A percentile compares a stretch with the other conserved stretches of the same genome.
Evolutionary conservation across 2,888 invertebrate species (phyloP).

Genomic region (Incurvaria masculella): DNA sequence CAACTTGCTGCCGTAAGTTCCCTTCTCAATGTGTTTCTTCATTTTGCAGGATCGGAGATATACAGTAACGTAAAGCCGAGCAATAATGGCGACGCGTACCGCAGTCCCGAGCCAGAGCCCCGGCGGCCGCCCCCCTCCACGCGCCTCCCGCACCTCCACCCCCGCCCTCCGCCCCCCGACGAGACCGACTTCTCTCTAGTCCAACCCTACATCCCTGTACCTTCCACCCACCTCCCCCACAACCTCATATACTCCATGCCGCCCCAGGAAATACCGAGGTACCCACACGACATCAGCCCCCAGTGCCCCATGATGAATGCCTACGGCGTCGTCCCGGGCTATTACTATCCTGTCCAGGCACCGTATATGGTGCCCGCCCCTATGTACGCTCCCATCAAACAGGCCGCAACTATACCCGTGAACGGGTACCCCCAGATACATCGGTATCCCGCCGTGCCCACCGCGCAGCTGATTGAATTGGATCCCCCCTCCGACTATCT

Average conservation of each 20-base stretch:
- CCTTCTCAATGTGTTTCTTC: background rate
- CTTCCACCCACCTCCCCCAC: conserved; percentile 21
- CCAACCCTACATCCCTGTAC: conserved; percentile 22
- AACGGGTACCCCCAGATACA: conserved; percentile 46
- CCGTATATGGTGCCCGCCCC: conserved; percentile 49
- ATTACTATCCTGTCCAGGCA: conserved; percentile 43
- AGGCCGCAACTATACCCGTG: conserved; percentile 41
- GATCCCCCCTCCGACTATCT: conserved; percentile 44
- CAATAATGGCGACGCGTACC: conserved; percentile 25
- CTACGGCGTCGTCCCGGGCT: conserved; percentile 34
- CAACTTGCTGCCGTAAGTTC: background rate
- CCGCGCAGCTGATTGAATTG: conserved; percentile 65
- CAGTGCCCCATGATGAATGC: conserved; percentile 34
- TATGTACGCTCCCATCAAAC: conserved; percentile 43
- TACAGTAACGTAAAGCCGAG: conserved; percentile 28
- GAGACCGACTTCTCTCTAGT: conserved; percentile 25
- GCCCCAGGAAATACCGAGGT: conserved; percentile 24
- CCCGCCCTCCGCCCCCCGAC: conserved; percentile 21
- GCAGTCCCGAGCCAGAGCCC: conserved; percentile 21
- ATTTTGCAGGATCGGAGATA: conserved; percentile 7
- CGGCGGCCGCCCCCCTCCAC: conserved; percentile 27
- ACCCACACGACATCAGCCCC: conserved; percentile 21
- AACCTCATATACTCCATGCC: conserved; percentile 31
- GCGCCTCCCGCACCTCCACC: conserved; percentile 18
- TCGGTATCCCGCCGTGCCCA: conserved; percentile 58